Percentiles rank a stretch among this genome's conserved stretches.
Conservation (phyloP, 1,140 invertebrate genomes). For the Tetramorium alpestre region DNA sequence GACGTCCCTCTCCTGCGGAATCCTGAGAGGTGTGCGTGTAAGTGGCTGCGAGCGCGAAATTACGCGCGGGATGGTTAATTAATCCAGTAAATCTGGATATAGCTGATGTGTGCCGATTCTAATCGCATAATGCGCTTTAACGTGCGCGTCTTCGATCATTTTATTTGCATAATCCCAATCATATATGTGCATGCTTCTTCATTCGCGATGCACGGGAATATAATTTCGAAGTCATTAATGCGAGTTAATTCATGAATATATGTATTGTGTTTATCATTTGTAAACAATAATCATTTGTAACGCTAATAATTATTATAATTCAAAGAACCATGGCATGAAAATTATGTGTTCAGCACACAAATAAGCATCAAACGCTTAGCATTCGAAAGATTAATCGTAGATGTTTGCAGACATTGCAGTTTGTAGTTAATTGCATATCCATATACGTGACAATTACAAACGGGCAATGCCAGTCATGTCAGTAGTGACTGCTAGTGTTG, state of each 20-base stretch:
- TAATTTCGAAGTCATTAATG: neutral
- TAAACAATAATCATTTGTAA: neutral
- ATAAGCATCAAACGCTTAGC: neutral
- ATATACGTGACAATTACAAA: slow-evolving; percentile 33
- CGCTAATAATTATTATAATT: slow-evolving; percentile 4
- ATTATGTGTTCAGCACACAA: neutral
- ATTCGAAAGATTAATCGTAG: neutral
- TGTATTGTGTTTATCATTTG: neutral
- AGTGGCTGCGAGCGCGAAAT: slow-evolving; percentile 58
- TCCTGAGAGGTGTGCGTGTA: slow-evolving; percentile 32
- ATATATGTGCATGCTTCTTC: neutral
- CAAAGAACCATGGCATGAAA: neutral
- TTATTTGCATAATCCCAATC: neutral
- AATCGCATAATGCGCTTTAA: neutral
- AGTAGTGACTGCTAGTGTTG: slow-evolving; percentile 19
- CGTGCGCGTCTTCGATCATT: neutral
- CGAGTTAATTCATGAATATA: neutral
- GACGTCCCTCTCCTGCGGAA: slow-evolving; percentile 40
- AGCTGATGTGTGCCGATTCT: neutral
- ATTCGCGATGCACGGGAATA: neutral
- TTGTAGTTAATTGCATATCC: slow-evolving; percentile 17
- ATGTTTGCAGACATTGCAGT: neutral
- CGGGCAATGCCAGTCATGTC: neutral
- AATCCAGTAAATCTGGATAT: slow-evolving; percentile 59
- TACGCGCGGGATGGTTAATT: slow-evolving; percentile 67